Percentiles rank a stretch among this genome's conserved stretches.
Evolutionary conservation across 2,113 vertebrate genomes (phyloP).

Genomic region (Myrmophylax atrothorax): DNA sequence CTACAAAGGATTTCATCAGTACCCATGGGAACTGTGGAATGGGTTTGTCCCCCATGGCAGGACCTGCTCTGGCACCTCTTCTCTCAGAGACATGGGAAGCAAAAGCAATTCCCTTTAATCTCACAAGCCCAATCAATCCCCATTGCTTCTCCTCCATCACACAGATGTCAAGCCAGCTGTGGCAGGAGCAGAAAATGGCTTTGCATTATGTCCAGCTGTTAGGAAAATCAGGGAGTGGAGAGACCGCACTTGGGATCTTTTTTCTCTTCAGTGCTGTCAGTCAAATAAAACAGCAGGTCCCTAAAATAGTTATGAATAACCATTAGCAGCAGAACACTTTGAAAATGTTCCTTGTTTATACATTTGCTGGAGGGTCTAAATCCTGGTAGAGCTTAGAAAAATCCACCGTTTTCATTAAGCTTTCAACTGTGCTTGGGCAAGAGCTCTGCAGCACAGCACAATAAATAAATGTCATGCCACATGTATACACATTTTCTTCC

Average conservation of each 20-base stretch:
- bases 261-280: slow-evolving; percentile 26
- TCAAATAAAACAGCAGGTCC: slow-evolving; percentile 39
- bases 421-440: slow-evolving; percentile 58
- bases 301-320: slow-evolving; percentile 52
- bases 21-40: rapidly evolving
- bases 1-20: not conserved
- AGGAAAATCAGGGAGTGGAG: not conserved
- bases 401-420: slow-evolving; percentile 28
- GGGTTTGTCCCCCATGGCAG: not conserved
- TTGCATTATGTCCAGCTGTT: slow-evolving; percentile 35
- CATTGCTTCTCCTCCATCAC: not conserved
- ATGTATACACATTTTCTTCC: slow-evolving; percentile 42
- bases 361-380: slow-evolving; percentile 36
- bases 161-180: slow-evolving; percentile 35
- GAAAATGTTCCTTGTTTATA: slow-evolving; percentile 51
- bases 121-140: not conserved
- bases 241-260: not conserved
- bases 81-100: not conserved
- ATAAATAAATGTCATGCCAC: slow-evolving; percentile 63
- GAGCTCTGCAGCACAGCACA: slow-evolving; percentile 10
- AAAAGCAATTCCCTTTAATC: not conserved
- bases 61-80: not conserved
- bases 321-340: slow-evolving; percentile 38
- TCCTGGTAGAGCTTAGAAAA: slow-evolving; percentile 52
- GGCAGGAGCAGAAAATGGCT: slow-evolving; percentile 29